Evolutionary conservation across 2,113 vertebrate species (phyloP).

Genomic region (Merops nubicus): DNA sequence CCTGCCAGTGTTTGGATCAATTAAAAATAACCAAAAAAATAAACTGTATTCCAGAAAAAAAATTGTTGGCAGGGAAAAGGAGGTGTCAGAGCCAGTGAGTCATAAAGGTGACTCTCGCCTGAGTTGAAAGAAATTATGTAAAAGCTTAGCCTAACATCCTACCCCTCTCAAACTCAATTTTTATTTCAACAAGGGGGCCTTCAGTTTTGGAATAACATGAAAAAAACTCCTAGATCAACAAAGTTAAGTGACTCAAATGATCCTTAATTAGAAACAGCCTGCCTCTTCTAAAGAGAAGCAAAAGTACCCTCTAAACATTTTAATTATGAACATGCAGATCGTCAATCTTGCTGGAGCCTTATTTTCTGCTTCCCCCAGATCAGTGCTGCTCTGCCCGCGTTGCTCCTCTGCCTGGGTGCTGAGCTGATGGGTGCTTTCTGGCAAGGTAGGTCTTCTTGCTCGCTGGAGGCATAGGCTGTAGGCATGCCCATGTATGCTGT

Average conservation of each 20-base stretch:
- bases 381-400: background rate
- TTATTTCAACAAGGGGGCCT: background rate
- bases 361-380: background rate
- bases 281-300: background rate
- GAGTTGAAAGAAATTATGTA: background rate
- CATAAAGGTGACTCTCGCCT: background rate
- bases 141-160: background rate
- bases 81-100: background rate
- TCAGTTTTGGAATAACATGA: constrained; percentile 31
- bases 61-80: background rate
- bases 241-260: background rate
- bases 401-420: background rate
- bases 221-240: constrained; percentile 1
- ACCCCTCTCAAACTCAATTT: background rate
- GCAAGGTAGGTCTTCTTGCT: background rate
- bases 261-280: constrained; percentile 55
- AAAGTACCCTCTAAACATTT: constrained; percentile 25
- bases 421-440: background rate
- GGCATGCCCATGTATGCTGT: background rate
- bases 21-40: constrained; percentile 6
- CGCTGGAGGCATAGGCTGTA: background rate
- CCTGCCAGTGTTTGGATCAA: background rate
- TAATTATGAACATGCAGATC: constrained; percentile 25
- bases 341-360: background rate
- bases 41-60: background rate